These are phyloP conservation scores for Neoaliturus tenellus DNA, from an alignment of 2,888 invertebrate genomes.

Conservation along the genomic window DNA sequence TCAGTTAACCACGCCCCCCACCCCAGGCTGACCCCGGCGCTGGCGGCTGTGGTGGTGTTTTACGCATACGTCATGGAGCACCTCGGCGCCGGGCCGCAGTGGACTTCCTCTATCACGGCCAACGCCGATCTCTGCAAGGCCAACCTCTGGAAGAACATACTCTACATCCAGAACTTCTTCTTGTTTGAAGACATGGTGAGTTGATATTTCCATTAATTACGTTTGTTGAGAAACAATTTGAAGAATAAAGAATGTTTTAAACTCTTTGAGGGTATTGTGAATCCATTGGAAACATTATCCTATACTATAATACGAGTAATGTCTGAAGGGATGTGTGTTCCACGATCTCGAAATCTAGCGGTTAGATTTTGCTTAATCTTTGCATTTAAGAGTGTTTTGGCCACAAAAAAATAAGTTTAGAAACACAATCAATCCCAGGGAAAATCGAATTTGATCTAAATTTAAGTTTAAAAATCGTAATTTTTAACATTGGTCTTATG, in stretches of 20 bases:
- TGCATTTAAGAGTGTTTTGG: too few species aligned
- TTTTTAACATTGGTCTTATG: too few species aligned
- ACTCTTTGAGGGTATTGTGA: neutral
- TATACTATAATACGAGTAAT: too few species aligned
- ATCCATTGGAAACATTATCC: too few species aligned
- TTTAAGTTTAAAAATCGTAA: too few species aligned
- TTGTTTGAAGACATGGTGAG: conserved; percentile 77
- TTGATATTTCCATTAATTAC: neutral
- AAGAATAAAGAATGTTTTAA: neutral
- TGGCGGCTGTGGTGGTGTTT: conserved; percentile 75
- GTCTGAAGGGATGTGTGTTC: too few species aligned
- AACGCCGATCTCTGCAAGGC: conserved; percentile 76
- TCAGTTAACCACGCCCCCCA: too few species aligned
- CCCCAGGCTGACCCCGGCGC: conserved; percentile 75
- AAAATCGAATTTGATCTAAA: too few species aligned
- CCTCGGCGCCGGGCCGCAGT: conserved; percentile 76
- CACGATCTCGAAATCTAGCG: too few species aligned
- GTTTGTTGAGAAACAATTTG: neutral
- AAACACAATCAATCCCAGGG: too few species aligned
- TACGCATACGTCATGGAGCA: conserved; percentile 76
- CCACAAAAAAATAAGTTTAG: too few species aligned
- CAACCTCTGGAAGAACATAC: conserved; percentile 78
- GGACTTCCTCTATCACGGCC: conserved; percentile 76
- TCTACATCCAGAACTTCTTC: conserved; percentile 77
- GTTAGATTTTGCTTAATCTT: too few species aligned